These are phyloP conservation scores for Sinocyclocheilus anophthalmus DNA, from an alignment of 2,113 vertebrate genomes.

Conservation along the genomic window DNA sequence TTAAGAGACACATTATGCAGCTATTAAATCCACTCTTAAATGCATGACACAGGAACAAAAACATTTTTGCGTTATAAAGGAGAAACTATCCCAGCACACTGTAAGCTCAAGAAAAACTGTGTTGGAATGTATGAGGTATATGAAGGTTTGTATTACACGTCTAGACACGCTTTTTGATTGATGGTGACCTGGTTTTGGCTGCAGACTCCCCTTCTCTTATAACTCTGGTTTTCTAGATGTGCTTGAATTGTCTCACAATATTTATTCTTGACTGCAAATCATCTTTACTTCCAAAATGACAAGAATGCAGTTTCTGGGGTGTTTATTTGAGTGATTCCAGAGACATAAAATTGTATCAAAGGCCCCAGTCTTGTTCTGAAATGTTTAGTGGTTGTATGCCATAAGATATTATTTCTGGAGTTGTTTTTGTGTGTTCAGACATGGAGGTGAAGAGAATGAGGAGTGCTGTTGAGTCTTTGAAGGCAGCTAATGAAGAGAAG, in stretches of 20 bases:
- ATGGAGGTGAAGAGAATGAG: conserved; percentile 77
- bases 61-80: background rate
- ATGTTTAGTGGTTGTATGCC: background rate
- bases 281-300: background rate
- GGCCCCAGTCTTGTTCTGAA: background rate
- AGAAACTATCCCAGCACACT: background rate
- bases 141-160: conserved; percentile 53
- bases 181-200: conserved; percentile 36
- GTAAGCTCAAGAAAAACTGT: background rate
- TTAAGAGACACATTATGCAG: background rate
- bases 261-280: background rate
- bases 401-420: background rate
- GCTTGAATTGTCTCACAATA: background rate
- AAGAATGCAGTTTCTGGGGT: background rate
- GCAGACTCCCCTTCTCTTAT: background rate
- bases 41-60: background rate
- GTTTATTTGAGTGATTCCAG: background rate
- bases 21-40: background rate
- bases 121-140: conserved; percentile 22
- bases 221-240: background rate
- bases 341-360: background rate
- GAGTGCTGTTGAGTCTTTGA: conserved; percentile 66
- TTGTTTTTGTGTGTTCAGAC: conserved; percentile 71
- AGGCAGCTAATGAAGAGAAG: conserved; percentile 71
- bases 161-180: conserved; percentile 37